phyloP scores from a whole-genome alignment of 2,797 vertebrate genomes.

The Malurus splendens region DNA sequence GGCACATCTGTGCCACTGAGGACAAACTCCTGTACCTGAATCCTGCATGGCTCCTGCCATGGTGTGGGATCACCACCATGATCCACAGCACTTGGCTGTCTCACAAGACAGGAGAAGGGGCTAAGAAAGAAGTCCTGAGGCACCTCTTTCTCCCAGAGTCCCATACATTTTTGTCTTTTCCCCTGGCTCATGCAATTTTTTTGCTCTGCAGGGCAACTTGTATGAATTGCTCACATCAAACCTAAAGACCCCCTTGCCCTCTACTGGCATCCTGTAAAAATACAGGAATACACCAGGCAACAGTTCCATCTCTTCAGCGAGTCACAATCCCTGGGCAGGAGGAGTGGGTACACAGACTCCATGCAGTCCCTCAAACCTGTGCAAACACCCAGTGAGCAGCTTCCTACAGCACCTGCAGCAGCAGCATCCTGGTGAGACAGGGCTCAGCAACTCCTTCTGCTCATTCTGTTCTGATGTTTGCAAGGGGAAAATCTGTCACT shows the following conservation, averaged over 20 bases:
- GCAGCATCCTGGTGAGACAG: fast-evolving
- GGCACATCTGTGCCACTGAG: fast-evolving
- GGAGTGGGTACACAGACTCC: background rate
- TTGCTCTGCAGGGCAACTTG: background rate
- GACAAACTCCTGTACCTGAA: background rate
- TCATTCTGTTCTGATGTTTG: background rate
- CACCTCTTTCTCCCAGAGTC: background rate
- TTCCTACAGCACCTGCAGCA: background rate
- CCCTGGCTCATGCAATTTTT: background rate
- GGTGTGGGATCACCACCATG: fast-evolving
- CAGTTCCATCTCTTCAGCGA: background rate
- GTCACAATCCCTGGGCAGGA: background rate
- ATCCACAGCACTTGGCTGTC: fast-evolving
- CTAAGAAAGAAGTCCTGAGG: background rate
- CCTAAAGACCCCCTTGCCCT: slow-evolving; percentile 46
- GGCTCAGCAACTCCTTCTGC: background rate
- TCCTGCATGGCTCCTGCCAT: fast-evolving
- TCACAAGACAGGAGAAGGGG: background rate
- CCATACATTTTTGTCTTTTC: background rate
- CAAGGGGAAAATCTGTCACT: background rate
- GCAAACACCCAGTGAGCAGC: background rate
- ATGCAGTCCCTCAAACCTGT: background rate
- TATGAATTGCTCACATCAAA: background rate
- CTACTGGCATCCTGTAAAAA: slow-evolving; percentile 41
- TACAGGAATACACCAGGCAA: background rate